Percentiles rank a stretch among this genome's conserved stretches.
Conservation (phyloP, 2,888 invertebrate species). For the Pycnomerus fuliginosus region DNA sequence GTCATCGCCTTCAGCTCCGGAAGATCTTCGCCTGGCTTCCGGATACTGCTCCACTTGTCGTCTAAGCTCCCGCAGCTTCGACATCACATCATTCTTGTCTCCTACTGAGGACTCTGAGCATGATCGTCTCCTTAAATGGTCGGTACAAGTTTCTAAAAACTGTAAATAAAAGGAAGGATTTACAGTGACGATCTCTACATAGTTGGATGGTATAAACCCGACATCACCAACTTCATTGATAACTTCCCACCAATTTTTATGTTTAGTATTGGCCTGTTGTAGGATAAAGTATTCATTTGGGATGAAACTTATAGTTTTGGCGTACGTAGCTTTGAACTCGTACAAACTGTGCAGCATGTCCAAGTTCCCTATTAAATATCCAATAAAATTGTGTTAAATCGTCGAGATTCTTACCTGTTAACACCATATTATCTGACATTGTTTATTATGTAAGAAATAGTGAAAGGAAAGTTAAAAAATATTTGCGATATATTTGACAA, state of each 20-base stretch:
- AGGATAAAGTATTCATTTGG: slow-evolving; percentile 79
- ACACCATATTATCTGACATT: slow-evolving; percentile 35
- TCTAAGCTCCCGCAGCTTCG: slow-evolving; percentile 64
- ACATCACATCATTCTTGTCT: slow-evolving; percentile 65
- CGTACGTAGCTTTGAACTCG: slow-evolving; percentile 80
- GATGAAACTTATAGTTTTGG: slow-evolving; percentile 78
- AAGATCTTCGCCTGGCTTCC: slow-evolving; percentile 40
- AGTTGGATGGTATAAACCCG: slow-evolving; percentile 86
- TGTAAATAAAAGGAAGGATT: slow-evolving; percentile 68
- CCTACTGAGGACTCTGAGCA: slow-evolving; percentile 40
- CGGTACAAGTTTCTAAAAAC: slow-evolving; percentile 71
- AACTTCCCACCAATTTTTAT: slow-evolving; percentile 88
- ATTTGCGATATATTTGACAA: slow-evolving; percentile 20
- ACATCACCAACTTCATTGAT: slow-evolving; percentile 79
- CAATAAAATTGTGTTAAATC: background rate
- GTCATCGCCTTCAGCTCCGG: slow-evolving; percentile 39
- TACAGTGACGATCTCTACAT: slow-evolving; percentile 78
- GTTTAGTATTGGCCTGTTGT: slow-evolving; percentile 75
- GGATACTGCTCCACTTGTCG: slow-evolving; percentile 57
- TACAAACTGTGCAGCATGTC: slow-evolving; percentile 84
- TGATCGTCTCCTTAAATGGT: slow-evolving; percentile 42
- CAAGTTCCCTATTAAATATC: slow-evolving; percentile 60
- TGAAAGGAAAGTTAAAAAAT: slow-evolving; percentile 16
- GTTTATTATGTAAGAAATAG: slow-evolving; percentile 17
- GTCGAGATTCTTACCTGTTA: slow-evolving; percentile 32